These are phyloP conservation scores for Oncorhynchus kisutch DNA, from an alignment of 2,113 vertebrate species.

Conservation along the genomic window DNA sequence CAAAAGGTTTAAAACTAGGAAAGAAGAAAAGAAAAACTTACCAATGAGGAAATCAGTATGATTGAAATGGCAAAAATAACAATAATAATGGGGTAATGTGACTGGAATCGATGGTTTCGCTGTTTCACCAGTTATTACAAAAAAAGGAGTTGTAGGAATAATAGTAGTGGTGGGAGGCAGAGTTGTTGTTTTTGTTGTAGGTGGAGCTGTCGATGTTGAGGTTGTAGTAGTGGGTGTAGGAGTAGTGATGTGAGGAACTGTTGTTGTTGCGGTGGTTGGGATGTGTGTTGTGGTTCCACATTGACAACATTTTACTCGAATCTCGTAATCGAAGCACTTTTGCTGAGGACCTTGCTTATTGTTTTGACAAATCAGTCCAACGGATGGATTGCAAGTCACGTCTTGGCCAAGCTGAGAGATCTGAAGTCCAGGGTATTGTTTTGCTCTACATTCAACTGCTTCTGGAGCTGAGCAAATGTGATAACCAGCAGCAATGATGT, in stretches of 20 bases:
- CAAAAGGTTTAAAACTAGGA: neutral
- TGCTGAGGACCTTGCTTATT: no score
- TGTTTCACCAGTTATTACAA: neutral
- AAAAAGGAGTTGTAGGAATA: neutral
- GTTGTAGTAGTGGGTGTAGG: neutral
- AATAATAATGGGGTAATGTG: neutral
- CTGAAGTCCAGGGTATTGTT: no score
- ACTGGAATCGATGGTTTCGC: neutral
- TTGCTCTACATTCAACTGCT: no score
- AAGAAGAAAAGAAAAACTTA: constrained; percentile 9
- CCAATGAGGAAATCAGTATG: constrained; percentile 1
- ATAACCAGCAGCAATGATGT: no score
- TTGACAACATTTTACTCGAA: no score
- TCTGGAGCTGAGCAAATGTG: no score
- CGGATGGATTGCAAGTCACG: no score
- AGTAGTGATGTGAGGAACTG: neutral
- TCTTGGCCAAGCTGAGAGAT: no score
- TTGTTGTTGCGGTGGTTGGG: neutral
- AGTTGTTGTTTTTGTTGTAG: neutral
- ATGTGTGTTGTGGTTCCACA: no score
- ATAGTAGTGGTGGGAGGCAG: neutral
- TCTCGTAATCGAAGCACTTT: no score
- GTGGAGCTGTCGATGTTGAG: no score
- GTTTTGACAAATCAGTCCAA: no score
- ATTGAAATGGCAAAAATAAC: constrained; percentile 13